Base-by-base conservation (phyloP, 2,888 invertebrate genomes). In the Fissipunctia ypsillon region DNA sequence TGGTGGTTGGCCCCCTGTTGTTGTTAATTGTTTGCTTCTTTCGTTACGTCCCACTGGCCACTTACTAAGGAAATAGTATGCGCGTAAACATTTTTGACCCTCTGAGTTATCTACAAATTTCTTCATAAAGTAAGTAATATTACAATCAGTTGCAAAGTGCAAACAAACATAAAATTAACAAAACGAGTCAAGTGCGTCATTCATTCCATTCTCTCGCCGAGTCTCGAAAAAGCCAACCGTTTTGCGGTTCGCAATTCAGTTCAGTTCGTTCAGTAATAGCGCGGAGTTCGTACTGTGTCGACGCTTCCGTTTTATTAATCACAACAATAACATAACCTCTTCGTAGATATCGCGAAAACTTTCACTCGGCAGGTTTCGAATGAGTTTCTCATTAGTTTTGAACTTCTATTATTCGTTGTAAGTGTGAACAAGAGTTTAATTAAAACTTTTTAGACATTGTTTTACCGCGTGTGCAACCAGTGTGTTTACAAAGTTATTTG, bases 301-400 rank as follows among this genome's bases (percentile, higher is more conserved):
- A 91, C 94, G 94, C 77, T 83, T 83, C 73, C 69, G 82, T 77
- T 75, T 82, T 80, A 86, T 88, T 89, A 89, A 86, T 88, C 89
- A 89, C 56, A 91, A 93, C 91, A 91, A 92, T 90, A 95, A 94
- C 93, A 94, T 94, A 95, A 94, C 94, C 94, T 94, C 86, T 84
- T 83, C 85, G 88, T 73, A 84, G 85, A 89, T 90, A 88, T 90
- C 89, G 90, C 84, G 86, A 81, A 89, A 93, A 94, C 93, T 94
- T 94, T 94, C 90, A 91, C 90, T 90, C 56, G 68, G 35, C 72
- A 81, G 75, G 86, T 80, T 81, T 76, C 41, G 52, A 76, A 81
- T 68, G 61, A 77, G 69, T 78, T 80, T 83, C 52, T 57, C 41
- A 38, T 50, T 45, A 60, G 66, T 79, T 78, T 85, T 80, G n/a